Evolutionary conservation across 2,113 vertebrate genomes (phyloP).

Genomic region (Hydrolagus affinis): DNA sequence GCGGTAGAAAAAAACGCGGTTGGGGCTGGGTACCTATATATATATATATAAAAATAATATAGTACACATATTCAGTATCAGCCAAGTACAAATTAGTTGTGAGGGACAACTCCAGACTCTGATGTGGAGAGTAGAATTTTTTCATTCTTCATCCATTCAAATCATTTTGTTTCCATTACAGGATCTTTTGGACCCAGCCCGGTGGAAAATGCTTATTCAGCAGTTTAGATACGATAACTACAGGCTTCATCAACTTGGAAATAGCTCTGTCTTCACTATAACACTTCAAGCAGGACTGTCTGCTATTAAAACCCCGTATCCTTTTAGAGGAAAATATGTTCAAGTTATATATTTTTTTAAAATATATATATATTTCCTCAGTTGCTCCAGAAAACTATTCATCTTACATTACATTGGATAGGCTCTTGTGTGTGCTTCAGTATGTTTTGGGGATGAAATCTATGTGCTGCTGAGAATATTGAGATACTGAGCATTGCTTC

Average conservation of each 20-base stretch:
- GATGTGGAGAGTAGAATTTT: background rate
- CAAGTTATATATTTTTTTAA: background rate
- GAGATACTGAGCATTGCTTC: no score
- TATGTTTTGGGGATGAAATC: no score
- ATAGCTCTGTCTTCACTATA: slow-evolving; percentile 96
- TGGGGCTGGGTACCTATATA: no score
- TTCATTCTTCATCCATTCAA: background rate
- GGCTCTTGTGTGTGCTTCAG: no score
- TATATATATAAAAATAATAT: no score
- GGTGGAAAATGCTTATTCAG: slow-evolving; percentile 97
- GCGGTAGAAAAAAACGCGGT: no score
- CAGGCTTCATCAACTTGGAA: slow-evolving; percentile 95
- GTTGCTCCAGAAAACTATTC: background rate
- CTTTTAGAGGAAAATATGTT: slow-evolving; percentile 43
- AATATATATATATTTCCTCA: background rate
- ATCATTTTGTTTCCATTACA: slow-evolving; percentile 40
- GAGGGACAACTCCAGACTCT: background rate
- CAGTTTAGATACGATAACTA: slow-evolving; percentile 99
- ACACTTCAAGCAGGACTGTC: slow-evolving; percentile 96
- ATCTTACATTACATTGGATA: background rate
- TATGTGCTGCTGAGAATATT: no score
- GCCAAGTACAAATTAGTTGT: no score
- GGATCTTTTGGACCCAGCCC: slow-evolving; percentile 94
- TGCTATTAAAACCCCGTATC: slow-evolving; percentile 99
- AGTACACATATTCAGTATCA: no score